Evolutionary conservation across 1,140 invertebrate species (phyloP), one percentile per base, ranked within the genome.

Genomic region (Conus ventricosus): DNA sequence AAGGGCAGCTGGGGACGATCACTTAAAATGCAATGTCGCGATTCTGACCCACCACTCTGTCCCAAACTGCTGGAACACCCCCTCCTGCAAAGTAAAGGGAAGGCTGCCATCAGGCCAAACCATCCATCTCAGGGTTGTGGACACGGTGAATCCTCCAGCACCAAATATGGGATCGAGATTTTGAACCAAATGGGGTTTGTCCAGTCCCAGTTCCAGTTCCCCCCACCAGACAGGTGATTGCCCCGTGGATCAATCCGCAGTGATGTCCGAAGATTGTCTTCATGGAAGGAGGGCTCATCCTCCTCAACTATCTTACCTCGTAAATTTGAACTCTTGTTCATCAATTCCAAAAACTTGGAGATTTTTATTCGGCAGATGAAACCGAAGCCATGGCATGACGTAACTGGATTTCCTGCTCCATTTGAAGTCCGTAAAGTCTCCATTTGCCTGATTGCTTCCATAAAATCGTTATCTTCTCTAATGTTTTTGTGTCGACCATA

Each of bases 101-200:
- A 94, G 23, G 96, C 94, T 0, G 97, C 97, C 96, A 99, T 96
- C 90, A 97, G 97, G 6, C 99, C 95, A 20, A 20, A 98, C 94
- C 91, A 97, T 97, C 98, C 98, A 99, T 27, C 97, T 96, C 15
- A 99, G 93, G 0, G 97, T 97, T 0, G 97, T 97, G 60, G 98
- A 95, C 0, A 97, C 97, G 0, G 98, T 99, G 93, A 99, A 98
- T n/a, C 97, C 96, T 0, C 98, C 98, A 57, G 98, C 98, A 0
- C 98, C 98, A 92, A 98, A 98, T 87, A 99, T 95, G 95, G 99
- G 98, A 51, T 88, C 87, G 27, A 92, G 85, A 13, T 86, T 88
- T 88, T 81, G 25, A 25, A 82, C 23, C 10, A 89, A 83, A 17
- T 53, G 54, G 4, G 0, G 7, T 25, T 39, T 78, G 39, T 83